Conservation (phyloP, 2,113 vertebrate genomes). For the Pelusios castaneus region DNA sequence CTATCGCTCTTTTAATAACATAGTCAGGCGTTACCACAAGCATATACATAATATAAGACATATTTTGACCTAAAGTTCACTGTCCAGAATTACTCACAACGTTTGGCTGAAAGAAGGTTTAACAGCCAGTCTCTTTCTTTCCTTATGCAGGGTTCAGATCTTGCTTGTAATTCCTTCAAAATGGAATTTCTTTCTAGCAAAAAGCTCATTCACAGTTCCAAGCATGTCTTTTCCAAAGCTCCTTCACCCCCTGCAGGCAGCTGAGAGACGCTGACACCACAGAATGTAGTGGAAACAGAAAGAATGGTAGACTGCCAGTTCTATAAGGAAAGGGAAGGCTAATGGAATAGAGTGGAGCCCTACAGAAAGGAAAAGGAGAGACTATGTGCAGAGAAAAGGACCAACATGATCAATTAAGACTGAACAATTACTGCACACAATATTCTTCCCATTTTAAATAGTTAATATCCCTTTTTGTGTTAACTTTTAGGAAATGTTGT, state of each 20-base stretch:
- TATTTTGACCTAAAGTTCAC: too few species aligned
- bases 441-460: not conserved
- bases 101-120: too few species aligned
- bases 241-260: not conserved
- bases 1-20: too few species aligned
- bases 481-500: not conserved
- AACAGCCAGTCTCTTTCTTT: too few species aligned
- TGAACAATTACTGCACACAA: not conserved
- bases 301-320: not conserved
- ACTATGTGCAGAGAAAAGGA: not conserved
- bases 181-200: too few species aligned
- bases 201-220: too few species aligned
- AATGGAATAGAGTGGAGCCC: not conserved
- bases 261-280: not conserved
- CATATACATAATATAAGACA: too few species aligned
- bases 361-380: not conserved
- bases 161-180: too few species aligned
- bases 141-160: too few species aligned
- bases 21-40: too few species aligned
- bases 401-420: not conserved
- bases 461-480: not conserved
- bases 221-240: too few species aligned
- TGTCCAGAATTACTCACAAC: too few species aligned
- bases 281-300: not conserved
- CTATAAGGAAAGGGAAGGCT: not conserved